Evolutionary conservation across 1,140 invertebrate genomes (phyloP), one percentile per base, ranked within the genome.

Genomic region (Steinernema feltiae): DNA sequence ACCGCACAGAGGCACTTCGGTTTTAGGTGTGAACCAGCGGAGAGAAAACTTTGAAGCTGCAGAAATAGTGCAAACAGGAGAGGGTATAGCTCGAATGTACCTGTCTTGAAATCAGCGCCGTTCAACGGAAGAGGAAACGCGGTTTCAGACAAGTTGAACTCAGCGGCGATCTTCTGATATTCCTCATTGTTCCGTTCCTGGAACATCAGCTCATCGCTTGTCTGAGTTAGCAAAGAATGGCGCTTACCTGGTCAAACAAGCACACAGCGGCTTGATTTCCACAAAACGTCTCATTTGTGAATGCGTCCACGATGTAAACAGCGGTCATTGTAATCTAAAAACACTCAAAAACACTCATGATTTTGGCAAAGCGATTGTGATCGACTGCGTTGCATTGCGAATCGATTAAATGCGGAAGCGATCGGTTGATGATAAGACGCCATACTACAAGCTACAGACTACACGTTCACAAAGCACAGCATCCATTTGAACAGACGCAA

Each of bases 81-180:
- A n/a, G n/a, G n/a, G n/a, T n/a, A n/a, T n/a, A n/a, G n/a, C 24
- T 63, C 18, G 35, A 41, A 41, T 41, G 72, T 82, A 21, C n/a
- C 73, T 29, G 53, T 41, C 30, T 72, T 74, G 71, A 30, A 82
- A 79, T 7, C n/a, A n/a, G 7, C 41, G 7, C 41, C 30, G 41
- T 46, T n/a, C 31, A 86, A n/a, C 46, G 82, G 79, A 21, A 79
- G 80, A n/a, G 90, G 86, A 81, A 89, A 91, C 0, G 89, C 90
- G 12, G 90, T 91, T 86, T 91, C 90, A 24, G 89, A 90, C 3
- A 90, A 80, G 80, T 90, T 91, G 86, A 91, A 90, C 81, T 91
- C 89, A 1, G 84, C 78, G 3, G 89, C 90, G 71, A 91, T 87
- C 73, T 88, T 87, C 82, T 90, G 89, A 76, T 89, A 87, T 0